Base-by-base conservation (phyloP, 2,797 vertebrate genomes). In the Amphiprion clarkii region DNA sequence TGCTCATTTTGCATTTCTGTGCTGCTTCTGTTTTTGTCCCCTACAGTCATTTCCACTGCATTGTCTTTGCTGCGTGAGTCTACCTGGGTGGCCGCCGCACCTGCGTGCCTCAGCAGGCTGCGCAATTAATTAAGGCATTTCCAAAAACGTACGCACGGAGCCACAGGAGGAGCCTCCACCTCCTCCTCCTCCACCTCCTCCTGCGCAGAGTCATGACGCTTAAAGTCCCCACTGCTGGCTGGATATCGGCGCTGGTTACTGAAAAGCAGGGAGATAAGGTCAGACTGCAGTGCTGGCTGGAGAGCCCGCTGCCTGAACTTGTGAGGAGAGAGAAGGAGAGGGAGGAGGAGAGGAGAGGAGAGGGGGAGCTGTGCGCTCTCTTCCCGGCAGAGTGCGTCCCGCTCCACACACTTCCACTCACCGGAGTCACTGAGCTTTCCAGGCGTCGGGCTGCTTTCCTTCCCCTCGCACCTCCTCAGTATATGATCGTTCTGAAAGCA, bases 51-150 rank as follows among this genome's bases (percentile, higher is more conserved):
- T 23, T 21, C 25, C 69, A 16, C 58, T 36, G 63, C 40, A 44
- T 70, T 67, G 63, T 72, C 54, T 81, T 31, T 3, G 6, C 48
- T 29, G 69, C 13, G 42, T 36, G 69, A 84, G 58, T 82, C 91
- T 80, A 83, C 87, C 81, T 93, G 93, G 91, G 93, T 92, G 92
- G 91, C 29, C 87, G 51, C 25, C 44, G 71, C 86, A 89, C 82
- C 88, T 86, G 87, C 89, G 68, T 90, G 92, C 53, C 90, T 76
- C 90, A 57, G 90, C 91, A 91, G 84, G 91, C 78, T 69, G 1
- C 44, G 74, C 75, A 68, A 60, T 89, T 85, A 79, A 90, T 86
- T 42, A 76, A 83, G 66, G 75, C 77, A 55, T 83, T 78, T 76
- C 59, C 68, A 36, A 49, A 71, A 86, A 33, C 33, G 64, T 65